Evolutionary conservation across 2,797 vertebrate species (phyloP).

Genomic region (Phalanger gymnotis): DNA sequence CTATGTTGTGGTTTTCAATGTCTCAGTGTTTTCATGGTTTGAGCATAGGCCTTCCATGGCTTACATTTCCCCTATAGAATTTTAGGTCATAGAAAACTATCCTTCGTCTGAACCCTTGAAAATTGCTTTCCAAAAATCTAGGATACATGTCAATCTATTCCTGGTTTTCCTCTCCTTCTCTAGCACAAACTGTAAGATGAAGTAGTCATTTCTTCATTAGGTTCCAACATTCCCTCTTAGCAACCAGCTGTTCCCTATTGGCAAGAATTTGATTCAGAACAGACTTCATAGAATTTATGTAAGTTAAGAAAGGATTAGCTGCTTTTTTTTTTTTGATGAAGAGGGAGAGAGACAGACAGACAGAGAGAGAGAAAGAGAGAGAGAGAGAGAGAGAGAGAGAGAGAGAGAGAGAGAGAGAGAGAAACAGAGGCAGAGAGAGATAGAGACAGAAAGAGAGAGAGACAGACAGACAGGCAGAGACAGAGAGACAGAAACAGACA

Average conservation of each 20-base stretch:
- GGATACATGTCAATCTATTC: neutral
- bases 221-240: neutral
- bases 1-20: neutral
- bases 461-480: too few species aligned
- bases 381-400: too few species aligned
- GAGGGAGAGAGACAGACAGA: too few species aligned
- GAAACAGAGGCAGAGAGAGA: too few species aligned
- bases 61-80: neutral
- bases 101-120: neutral
- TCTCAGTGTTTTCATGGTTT: neutral
- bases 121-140: neutral
- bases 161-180: neutral
- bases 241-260: neutral
- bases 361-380: too few species aligned
- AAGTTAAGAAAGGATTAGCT: too few species aligned
- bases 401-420: too few species aligned
- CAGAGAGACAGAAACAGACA: too few species aligned
- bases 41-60: neutral
- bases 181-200: neutral
- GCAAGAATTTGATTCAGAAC: neutral
- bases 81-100: neutral
- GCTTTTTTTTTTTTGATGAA: too few species aligned
- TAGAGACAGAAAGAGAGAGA: too few species aligned
- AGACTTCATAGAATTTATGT: neutral
- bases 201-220: neutral